Conservation (phyloP, 2,888 invertebrate species). For the Diplazon laetatorius region DNA sequence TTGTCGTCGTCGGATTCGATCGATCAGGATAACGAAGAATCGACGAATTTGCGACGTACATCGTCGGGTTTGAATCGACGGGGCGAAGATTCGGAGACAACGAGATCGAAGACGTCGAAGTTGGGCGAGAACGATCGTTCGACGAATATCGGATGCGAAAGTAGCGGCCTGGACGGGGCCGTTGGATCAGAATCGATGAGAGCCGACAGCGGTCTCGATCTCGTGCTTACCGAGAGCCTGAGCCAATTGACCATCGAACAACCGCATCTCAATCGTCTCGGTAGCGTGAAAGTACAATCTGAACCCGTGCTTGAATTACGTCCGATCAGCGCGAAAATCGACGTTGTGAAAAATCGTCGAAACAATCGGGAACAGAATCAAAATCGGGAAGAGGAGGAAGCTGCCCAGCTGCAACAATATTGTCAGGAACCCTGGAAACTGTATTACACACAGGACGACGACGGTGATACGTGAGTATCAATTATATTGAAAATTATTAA, state of each 20-base stretch:
- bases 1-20: conserved; percentile 68
- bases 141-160: conserved; percentile 7
- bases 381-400: conserved; percentile 58
- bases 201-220: conserved; percentile 88
- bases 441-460: conserved; percentile 90
- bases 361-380: conserved; percentile 45
- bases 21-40: conserved; percentile 60
- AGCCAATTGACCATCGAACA: conserved; percentile 84
- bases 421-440: conserved; percentile 84
- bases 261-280: conserved; percentile 76
- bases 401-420: conserved; percentile 39
- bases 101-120: conserved; percentile 8
- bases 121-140: conserved; percentile 9
- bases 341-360: conserved; percentile 5
- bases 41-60: no score
- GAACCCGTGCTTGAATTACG: conserved; percentile 70
- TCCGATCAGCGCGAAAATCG: conserved; percentile 66
- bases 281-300: conserved; percentile 66
- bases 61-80: no score
- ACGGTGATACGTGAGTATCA: conserved; percentile 93
- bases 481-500: no score
- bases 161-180: conserved; percentile 8
- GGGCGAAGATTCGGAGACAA: neutral
- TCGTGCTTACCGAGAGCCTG: conserved; percentile 86
- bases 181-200: conserved; percentile 81